Base-by-base conservation (phyloP, 2,888 invertebrate species). In the Tipula lateralis region DNA sequence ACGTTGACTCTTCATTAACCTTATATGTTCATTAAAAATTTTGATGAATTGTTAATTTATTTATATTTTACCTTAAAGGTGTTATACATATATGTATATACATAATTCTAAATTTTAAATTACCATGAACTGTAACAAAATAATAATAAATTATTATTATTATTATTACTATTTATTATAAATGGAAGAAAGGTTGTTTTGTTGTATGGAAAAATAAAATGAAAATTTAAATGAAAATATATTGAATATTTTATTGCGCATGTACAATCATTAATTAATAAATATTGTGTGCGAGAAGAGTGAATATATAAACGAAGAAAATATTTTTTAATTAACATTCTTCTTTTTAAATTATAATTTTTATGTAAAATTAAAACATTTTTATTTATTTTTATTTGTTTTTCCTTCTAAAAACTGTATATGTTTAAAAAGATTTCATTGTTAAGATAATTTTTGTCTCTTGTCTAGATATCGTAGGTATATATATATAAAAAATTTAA, bases 191-290 rank as follows among this genome's bases (percentile, higher is more conserved):
- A 66, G 1, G n/a, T 19, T 6, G 44, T 50, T 50, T 16, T 50
- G 44, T 5, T 50, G 44, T 50, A 44, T 16, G 12, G 36, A 36
- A 36, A 36, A 36, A 36, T 36, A 44, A 24, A 66, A 24, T 19
- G 66, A 66, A 66, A 66, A 66, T 24, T 66, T 66, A 66, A 66
- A 66, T 66, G 66, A 24, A 66, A 66, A 66, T 66, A 66, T 66
- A 66, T 66, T 66, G 66, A 66, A 66, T 66, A 66, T 66, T 66
- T 66, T 66, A 66, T 66, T 66, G 66, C 66, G 66, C 66, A 66
- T 66, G 66, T 66, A 66, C 66, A 66, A 66, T 66, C 66, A 24
- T 66, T 66, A 66, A 66, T 66, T 66, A 66, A 24, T 24, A 24
- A 66, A 66, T 66, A 66, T 66, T 66, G 66, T 66, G 66, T 66